phyloP scores from a whole-genome alignment of 2,113 vertebrate species.

The Eretmodus cyanostictus region DNA sequence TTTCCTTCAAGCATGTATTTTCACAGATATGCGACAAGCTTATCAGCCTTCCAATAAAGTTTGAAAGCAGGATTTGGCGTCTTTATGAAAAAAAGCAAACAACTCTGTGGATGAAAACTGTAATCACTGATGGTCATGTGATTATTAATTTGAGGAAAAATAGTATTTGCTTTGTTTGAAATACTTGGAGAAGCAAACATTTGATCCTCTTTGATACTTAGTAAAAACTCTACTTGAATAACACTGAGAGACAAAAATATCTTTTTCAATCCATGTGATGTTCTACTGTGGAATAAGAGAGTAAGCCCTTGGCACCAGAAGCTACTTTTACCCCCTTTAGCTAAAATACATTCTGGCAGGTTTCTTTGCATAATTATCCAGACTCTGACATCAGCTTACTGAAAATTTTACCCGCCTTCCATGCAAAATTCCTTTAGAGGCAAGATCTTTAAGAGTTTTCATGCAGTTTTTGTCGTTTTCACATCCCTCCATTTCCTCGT shows the following conservation, averaged over 20 bases:
- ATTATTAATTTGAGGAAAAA: neutral
- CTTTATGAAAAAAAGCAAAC: neutral
- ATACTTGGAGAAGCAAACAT: neutral
- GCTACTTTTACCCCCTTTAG: neutral
- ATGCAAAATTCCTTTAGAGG: neutral
- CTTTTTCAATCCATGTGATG: neutral
- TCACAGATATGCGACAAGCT: neutral
- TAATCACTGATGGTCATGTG: neutral
- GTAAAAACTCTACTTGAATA: neutral
- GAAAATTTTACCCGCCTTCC: neutral
- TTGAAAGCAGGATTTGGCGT: neutral
- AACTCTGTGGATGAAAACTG: neutral
- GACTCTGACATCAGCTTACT: neutral
- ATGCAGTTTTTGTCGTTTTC: neutral
- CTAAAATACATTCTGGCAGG: neutral
- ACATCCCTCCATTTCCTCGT: neutral
- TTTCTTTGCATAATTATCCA: neutral
- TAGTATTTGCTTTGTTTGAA: neutral
- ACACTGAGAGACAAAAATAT: neutral
- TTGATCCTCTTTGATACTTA: neutral
- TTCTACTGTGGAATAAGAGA: neutral
- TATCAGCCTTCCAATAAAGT: neutral
- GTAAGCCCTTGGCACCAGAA: neutral
- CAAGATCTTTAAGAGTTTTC: neutral
- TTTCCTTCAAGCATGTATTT: neutral